Conservation (phyloP, 2,797 vertebrate species). For the Balearica regulorum region DNA sequence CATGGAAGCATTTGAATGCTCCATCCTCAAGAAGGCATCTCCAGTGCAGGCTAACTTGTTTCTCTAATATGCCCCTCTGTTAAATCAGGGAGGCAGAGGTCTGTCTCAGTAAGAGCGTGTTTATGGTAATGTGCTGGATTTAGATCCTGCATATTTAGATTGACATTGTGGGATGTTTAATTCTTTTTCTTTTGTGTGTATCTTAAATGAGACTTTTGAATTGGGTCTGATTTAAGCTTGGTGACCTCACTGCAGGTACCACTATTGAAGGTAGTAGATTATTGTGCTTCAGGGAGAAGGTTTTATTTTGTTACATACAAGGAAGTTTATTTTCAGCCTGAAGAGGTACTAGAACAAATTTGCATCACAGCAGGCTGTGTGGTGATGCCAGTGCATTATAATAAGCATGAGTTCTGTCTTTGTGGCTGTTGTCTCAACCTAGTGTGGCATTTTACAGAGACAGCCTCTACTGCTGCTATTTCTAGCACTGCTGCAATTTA, state of each 20-base stretch:
- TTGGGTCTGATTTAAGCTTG: not conserved
- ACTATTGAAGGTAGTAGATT: not conserved
- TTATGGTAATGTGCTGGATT: not conserved
- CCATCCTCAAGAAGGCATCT: not conserved
- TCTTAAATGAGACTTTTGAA: not conserved
- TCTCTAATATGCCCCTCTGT: not conserved
- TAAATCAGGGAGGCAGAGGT: not conserved
- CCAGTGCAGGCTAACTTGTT: not conserved
- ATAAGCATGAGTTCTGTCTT: not conserved
- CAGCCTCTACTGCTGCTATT: not conserved
- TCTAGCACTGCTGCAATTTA: not conserved
- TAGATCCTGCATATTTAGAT: not conserved
- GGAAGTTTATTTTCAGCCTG: not conserved
- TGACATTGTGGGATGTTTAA: not conserved
- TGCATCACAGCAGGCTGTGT: not conserved
- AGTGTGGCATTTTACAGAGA: not conserved
- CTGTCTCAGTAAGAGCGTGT: not conserved
- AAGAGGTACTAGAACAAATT: not conserved
- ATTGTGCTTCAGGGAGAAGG: not conserved
- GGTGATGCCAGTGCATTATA: not conserved
- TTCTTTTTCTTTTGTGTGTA: not conserved
- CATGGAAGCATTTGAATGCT: not conserved
- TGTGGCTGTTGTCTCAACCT: not conserved
- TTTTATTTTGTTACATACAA: not conserved
- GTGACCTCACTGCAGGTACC: not conserved